Evolutionary conservation across 2,113 vertebrate genomes (phyloP), one percentile per base, ranked within the genome.

Genomic region (Pedetes capensis): DNA sequence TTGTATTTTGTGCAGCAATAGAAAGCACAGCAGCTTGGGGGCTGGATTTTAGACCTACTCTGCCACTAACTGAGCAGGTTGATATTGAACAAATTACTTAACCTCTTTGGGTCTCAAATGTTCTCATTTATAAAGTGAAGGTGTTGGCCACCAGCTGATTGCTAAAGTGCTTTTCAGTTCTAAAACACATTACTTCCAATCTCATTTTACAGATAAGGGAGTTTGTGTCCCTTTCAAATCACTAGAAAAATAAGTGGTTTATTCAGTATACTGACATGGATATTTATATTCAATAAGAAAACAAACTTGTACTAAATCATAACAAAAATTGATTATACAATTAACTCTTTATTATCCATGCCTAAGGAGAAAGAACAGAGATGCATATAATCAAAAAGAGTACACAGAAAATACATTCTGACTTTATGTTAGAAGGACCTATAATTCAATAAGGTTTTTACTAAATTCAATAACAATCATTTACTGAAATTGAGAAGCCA

Each of bases 51-150:
- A 39, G 80, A 86, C 29, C 68, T 71, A 27, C 55, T 93, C 55
- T 34, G 51, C 55, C 72, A 18, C 75, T 85, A 93, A 92, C 49
- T 32, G 75, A 92, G n/a, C 76, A 59, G 64, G 44, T 75, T 49
- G 55, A 79, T 78, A 84, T 0, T 95, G 84, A 96, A 93, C 89
- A 94, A 96, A 94, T 95, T 68, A 96, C 69, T 96, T 92, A 95
- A 93, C 80, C 68, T 94, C 89, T 87, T 93, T 93, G 85, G 57
- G 66, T 72, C 84, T 85, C 90, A 93, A 93, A 55, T 57, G 11
- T 76, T 89, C 80, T 93, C 87, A 63, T 85, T 93, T 93, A 96
- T 93, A 96, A 96, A 95, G 93, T 85, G 66, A 88, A 95, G 32
- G 39, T 78, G 22, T 34, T 79, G 32, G 87, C 86, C 72, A 93